Base-by-base conservation (phyloP, 2,797 vertebrate genomes). In the Peromyscus eremicus region DNA sequence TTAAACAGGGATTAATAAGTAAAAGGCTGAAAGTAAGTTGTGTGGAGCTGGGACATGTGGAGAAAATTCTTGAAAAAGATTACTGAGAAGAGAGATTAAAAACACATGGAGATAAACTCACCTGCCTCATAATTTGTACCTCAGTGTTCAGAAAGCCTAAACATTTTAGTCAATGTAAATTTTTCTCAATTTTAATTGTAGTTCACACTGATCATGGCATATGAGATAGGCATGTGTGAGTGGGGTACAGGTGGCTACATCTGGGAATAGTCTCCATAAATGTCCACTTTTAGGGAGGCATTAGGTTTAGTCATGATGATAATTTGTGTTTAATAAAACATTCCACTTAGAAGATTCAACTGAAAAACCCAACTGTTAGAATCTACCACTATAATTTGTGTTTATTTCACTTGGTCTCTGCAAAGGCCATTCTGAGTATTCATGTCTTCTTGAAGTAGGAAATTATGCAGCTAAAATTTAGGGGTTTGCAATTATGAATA, bases 251-350 rank as follows among this genome's bases (percentile, higher is more conserved):
- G 17, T 57, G 89, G 14, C n/a, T 80, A 86, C 66, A n/a, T 84
- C 71, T 94, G 29, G 17, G 11, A 81, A 81, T 16, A 73, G 27
- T 52, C 46, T 81, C 23, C 73, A 43, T 62, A 52, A 34, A 52
- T 94, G 40, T 70, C 19, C 62, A 89, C 40, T 93, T 94, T 92
- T 75, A 82, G 9, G 49, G 40, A 95, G 37, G 6, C 75, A 87
- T 92, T 93, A 80, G n/a, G 40, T 89, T 82, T 82, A 80, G 60
- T 93, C 43, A 89, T 64, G 43, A 46, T 40, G 92, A 93, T 84
- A 95, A 95, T 80, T 87, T 83, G 64, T 55, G 86, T 97, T 92
- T 96, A 92, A 91, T 14, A 68, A 96, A 94, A 91, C 77, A 82
- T 34, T 89, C 32, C 57, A 81, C 62, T 90, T 97, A 76, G 77